phyloP scores from a whole-genome alignment of 2,888 invertebrate genomes.

The Drosophila niveifrons region DNA sequence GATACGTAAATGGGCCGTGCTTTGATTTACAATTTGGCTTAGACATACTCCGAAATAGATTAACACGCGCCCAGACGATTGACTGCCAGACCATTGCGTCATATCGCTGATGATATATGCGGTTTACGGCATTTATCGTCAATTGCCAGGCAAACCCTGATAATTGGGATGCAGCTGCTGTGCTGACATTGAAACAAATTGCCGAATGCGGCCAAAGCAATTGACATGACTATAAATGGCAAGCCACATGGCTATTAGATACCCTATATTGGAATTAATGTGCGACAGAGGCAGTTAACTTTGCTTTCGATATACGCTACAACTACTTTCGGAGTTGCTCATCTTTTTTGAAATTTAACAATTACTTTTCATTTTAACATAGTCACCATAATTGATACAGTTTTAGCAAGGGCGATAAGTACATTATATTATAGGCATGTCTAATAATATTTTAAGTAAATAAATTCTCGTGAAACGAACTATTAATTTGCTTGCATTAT shows the following conservation, averaged over 20 bases:
- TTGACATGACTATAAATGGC: slow-evolving; percentile 1
- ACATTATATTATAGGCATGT: too few relatives aligned
- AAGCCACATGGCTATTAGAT: background rate
- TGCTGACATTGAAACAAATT: slow-evolving; percentile 68
- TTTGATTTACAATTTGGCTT: slow-evolving; percentile 44
- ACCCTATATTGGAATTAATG: slow-evolving; percentile 13
- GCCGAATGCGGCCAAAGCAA: slow-evolving; percentile 29
- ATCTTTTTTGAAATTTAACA: too few relatives aligned
- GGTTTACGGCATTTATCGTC: slow-evolving; percentile 47
- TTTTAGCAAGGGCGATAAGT: background rate
- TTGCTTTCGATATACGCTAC: background rate
- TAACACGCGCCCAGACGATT: slow-evolving; percentile 46
- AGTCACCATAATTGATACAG: too few relatives aligned
- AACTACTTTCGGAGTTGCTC: too few relatives aligned
- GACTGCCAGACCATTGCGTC: slow-evolving; percentile 51
- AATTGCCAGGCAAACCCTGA: slow-evolving; percentile 64
- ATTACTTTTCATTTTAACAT: too few relatives aligned
- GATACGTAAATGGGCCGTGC: slow-evolving; percentile 21
- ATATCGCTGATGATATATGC: slow-evolving; percentile 38
- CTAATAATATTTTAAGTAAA: too few relatives aligned
- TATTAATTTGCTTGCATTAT: too few relatives aligned
- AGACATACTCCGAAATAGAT: slow-evolving; percentile 26
- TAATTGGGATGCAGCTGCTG: slow-evolving; percentile 52
- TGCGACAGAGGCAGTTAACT: background rate
- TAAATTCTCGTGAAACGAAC: too few relatives aligned